phyloP scores from a whole-genome alignment of 92 coral and sea anemone genomes.

The Heteractis magnifica region DNA sequence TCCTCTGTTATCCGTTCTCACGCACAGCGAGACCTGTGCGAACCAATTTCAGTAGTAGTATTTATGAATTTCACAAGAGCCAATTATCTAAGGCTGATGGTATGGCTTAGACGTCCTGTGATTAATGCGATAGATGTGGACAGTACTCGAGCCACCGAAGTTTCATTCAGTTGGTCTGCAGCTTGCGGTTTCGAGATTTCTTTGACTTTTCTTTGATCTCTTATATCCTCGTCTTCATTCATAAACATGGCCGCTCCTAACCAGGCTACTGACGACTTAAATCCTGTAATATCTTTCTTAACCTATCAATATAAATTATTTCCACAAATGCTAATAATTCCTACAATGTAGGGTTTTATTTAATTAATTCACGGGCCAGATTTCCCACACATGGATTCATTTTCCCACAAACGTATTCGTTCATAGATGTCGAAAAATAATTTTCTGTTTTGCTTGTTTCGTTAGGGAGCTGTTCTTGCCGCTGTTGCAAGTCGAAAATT shows the following conservation, averaged over 20 bases:
- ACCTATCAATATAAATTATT: neutral
- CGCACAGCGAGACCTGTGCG: neutral
- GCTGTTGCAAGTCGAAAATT: conserved; percentile 96
- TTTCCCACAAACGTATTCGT: neutral
- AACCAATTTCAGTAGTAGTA: neutral
- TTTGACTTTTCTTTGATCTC: neutral
- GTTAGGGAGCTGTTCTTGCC: conserved; percentile 93
- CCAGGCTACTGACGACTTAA: neutral
- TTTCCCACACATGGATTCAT: neutral
- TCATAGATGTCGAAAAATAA: neutral
- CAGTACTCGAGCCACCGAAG: neutral
- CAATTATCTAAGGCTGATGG: neutral
- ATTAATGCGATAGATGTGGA: neutral
- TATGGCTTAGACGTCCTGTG: neutral
- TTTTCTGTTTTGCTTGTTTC: neutral
- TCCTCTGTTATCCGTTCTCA: neutral
- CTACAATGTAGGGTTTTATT: neutral
- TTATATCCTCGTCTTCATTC: neutral
- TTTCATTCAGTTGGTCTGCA: neutral
- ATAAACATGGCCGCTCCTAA: neutral
- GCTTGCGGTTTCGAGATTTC: neutral
- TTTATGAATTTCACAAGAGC: neutral
- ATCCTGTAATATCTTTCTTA: neutral
- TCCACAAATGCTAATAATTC: neutral
- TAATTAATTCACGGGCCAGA: neutral